These are phyloP conservation scores for Pristiophorus japonicus DNA, from an alignment of 2,113 vertebrate species.

Conservation along the genomic window DNA sequence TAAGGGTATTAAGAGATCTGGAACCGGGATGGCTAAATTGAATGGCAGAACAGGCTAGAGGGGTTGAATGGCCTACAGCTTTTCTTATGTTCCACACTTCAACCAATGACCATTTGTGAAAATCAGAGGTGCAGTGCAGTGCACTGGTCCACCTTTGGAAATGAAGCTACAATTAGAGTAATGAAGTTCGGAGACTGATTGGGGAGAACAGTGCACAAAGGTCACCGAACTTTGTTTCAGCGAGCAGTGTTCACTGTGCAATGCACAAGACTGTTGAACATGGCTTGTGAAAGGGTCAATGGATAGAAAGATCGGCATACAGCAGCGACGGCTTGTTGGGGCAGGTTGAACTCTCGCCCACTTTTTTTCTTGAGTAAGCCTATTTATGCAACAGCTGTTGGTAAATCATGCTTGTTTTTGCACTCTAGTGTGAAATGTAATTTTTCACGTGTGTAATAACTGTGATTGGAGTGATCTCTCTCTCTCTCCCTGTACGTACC, in stretches of 20 bases:
- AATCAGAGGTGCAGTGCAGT: background rate
- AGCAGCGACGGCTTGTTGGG: background rate
- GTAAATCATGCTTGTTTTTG: background rate
- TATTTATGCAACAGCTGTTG: conserved; percentile 2
- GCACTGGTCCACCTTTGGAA: background rate
- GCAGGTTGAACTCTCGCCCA: background rate
- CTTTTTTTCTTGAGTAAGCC: background rate
- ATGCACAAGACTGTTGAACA: background rate
- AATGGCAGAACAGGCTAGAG: background rate
- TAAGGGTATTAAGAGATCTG: background rate
- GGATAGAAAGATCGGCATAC: background rate
- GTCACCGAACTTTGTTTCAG: background rate
- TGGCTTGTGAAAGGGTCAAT: background rate
- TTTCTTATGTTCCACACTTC: background rate
- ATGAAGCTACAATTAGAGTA: background rate
- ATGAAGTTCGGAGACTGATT: background rate
- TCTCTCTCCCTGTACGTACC: background rate
- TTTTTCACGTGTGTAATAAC: background rate
- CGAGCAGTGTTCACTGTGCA: background rate
- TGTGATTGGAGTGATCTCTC: background rate
- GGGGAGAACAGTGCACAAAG: background rate
- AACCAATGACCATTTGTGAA: background rate
- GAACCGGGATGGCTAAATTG: background rate
- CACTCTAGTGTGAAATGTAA: background rate
- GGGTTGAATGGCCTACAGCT: too few relatives aligned